Percentiles rank a stretch among this genome's conserved stretches.
phyloP scores from a whole-genome alignment of 2,113 vertebrate species.

The Entosphenus tridentatus region DNA sequence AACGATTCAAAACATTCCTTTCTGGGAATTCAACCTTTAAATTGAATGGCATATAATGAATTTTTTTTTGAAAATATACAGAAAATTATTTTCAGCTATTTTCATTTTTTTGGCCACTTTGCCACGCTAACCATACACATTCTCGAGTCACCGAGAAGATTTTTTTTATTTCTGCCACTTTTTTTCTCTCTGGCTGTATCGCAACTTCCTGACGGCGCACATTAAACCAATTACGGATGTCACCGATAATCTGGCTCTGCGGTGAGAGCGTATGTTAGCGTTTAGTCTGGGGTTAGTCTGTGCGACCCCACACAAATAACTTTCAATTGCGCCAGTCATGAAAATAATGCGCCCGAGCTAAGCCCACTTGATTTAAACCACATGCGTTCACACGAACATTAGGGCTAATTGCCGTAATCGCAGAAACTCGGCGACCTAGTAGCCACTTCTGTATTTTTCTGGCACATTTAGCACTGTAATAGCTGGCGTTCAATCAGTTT shows the following conservation, averaged over 20 bases:
- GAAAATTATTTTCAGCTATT: too few species aligned
- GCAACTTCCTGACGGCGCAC: not conserved
- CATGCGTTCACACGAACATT: not conserved
- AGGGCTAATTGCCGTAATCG: constrained; percentile 4
- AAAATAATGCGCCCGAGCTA: constrained; percentile 2
- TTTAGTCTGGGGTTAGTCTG: constrained; percentile 2
- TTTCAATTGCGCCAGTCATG: constrained; percentile 5
- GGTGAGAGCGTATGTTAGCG: constrained; percentile 3
- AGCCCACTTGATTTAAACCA: constrained; percentile 5
- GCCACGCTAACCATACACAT: too few species aligned
- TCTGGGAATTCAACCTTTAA: too few species aligned
- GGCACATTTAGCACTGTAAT: constrained; percentile 4
- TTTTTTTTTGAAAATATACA: too few species aligned
- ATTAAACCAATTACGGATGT: constrained; percentile 2
- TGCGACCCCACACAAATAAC: constrained; percentile 6
- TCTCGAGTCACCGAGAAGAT: too few species aligned
- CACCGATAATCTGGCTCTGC: not conserved
- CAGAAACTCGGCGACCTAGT: not conserved
- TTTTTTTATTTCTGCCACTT: too few species aligned
- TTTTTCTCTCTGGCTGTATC: too few species aligned
- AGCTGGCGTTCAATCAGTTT: constrained; percentile 1
- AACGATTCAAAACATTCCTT: too few species aligned
- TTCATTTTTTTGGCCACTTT: too few species aligned
- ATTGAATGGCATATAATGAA: too few species aligned
- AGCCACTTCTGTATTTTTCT: constrained; percentile 5